phyloP scores from a whole-genome alignment of 2,113 vertebrate genomes.

The Platichthys flesus region DNA sequence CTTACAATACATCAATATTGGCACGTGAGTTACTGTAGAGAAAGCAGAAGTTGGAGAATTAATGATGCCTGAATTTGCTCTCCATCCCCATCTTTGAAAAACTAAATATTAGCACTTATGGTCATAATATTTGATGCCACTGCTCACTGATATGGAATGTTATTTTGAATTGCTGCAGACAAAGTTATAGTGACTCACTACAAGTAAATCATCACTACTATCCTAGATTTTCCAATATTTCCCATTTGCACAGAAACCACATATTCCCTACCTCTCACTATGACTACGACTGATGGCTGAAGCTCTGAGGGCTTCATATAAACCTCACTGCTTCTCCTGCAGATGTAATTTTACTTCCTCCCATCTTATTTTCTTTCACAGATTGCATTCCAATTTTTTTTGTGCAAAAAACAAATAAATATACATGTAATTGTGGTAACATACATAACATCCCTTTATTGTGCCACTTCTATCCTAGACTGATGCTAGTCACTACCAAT shows the following conservation, averaged over 20 bases:
- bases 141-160: not conserved
- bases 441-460: slow-evolving; percentile 70
- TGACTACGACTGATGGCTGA: not conserved
- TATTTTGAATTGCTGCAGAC: not conserved
- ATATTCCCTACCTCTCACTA: not conserved
- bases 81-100: not conserved
- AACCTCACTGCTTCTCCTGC: not conserved
- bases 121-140: not conserved
- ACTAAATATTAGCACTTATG: slow-evolving; percentile 13
- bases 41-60: not conserved
- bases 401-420: slow-evolving; percentile 53
- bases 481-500: slow-evolving; percentile 66
- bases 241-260: not conserved
- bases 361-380: not conserved
- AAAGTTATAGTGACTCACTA: not conserved
- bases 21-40: slow-evolving; percentile 40
- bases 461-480: slow-evolving; percentile 71
- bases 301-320: not conserved
- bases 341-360: not conserved
- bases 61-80: slow-evolving; percentile 12
- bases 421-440: slow-evolving; percentile 48
- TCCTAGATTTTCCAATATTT: not conserved
- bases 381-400: slow-evolving; percentile 8
- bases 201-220: not conserved
- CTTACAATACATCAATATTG: slow-evolving; percentile 32